Conservation (phyloP, 2,888 invertebrate species). For the Drosophila siamana region DNA sequence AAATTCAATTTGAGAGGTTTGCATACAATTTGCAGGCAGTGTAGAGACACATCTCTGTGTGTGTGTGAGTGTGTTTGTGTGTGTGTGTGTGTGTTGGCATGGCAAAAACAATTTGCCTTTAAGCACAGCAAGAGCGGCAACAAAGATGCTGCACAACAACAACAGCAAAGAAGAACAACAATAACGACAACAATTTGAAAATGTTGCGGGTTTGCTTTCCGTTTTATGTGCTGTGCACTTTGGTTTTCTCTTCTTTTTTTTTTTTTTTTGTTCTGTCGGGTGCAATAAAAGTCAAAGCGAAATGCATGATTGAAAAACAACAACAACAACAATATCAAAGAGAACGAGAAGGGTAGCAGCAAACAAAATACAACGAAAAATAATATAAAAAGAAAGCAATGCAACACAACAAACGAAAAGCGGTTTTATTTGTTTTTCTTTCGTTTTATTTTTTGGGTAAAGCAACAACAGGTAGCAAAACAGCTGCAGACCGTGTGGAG, state of each 20-base stretch:
- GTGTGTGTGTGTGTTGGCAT: slow-evolving; percentile 26
- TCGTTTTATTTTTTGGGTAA: neutral
- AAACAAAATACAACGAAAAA: slow-evolving; percentile 16
- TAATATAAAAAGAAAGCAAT: slow-evolving; percentile 33
- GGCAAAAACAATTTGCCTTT: slow-evolving; percentile 60
- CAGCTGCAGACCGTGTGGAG: neutral
- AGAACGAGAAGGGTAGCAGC: slow-evolving; percentile 5
- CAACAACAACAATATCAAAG: slow-evolving; percentile 40
- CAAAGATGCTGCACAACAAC: slow-evolving; percentile 55
- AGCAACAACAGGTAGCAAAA: too few species aligned
- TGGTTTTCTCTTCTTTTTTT: slow-evolving; percentile 2
- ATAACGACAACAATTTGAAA: slow-evolving; percentile 53
- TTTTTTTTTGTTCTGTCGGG: slow-evolving; percentile 31
- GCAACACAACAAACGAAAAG: slow-evolving; percentile 51
- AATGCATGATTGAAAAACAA: slow-evolving; percentile 76
- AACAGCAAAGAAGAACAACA: slow-evolving; percentile 49
- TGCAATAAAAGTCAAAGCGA: slow-evolving; percentile 76
- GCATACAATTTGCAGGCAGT: slow-evolving; percentile 75
- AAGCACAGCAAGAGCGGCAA: slow-evolving; percentile 59
- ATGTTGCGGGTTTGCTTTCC: slow-evolving; percentile 64
- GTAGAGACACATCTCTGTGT: slow-evolving; percentile 55
- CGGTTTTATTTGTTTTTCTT: slow-evolving; percentile 13
- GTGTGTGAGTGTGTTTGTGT: slow-evolving; percentile 21
- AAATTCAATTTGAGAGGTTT: slow-evolving; percentile 38
- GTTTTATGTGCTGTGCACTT: slow-evolving; percentile 40